Evolutionary conservation across 2,113 vertebrate genomes (phyloP).

Genomic region (Lamprotornis superbus): DNA sequence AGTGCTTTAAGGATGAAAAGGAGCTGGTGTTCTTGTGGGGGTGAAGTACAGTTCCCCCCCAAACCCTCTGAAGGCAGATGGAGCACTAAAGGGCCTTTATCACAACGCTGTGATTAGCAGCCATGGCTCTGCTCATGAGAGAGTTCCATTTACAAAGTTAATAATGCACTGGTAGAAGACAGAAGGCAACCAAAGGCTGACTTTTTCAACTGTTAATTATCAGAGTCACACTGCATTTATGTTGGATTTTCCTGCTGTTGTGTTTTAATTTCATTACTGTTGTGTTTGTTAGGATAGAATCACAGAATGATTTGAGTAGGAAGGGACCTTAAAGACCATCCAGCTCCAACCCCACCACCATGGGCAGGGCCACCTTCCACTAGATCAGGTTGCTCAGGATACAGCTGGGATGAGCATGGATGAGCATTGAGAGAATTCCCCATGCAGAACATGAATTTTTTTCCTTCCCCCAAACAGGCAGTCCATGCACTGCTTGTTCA

Average conservation of each 20-base stretch:
- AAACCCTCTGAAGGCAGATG: background rate
- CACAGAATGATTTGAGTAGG: background rate
- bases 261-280: background rate
- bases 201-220: background rate
- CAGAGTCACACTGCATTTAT: background rate
- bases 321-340: background rate
- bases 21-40: background rate
- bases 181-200: background rate
- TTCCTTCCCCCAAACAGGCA: background rate
- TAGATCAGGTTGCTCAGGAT: background rate
- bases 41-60: background rate
- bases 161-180: background rate
- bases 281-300: background rate
- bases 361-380: background rate
- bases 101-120: background rate
- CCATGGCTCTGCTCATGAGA: background rate
- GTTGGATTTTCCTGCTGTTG: background rate
- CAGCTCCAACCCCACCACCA: background rate
- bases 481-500: background rate
- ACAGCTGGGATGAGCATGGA: background rate
- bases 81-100: background rate
- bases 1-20: background rate
- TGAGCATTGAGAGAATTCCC: background rate
- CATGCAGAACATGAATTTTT: background rate
- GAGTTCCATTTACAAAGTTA: background rate